Evolutionary conservation across 2,113 vertebrate species (phyloP), one percentile per base, ranked within the genome.

Genomic region (Chamaea fasciata): DNA sequence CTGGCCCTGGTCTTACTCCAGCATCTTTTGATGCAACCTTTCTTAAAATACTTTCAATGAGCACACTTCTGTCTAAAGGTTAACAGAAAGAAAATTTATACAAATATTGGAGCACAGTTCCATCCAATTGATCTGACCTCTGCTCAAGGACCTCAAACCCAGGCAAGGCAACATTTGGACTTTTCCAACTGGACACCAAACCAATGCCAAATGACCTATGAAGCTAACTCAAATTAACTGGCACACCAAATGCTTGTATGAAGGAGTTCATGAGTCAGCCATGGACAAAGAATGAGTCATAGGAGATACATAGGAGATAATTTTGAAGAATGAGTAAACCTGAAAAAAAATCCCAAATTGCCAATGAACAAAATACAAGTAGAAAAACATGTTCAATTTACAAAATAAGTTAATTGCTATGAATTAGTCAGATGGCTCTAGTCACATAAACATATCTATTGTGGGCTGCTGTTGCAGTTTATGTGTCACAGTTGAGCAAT

Each of bases 391-490:
- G 37, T 92, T 81, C 83, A 86, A 93, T 92, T 90, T 92, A 93
- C 79, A 85, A 94, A 96, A 91, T 76, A 85, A 95, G 80, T 90
- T 94, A 80, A 92, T 91, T 92, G 79, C 47, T 90, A 71, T 44
- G 60, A 92, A 96, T 95, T 90, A 96, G 92, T 96, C 92, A 91
- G 87, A 95, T 56, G n/a, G 85, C 65, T 96, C 41, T 64, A 94
- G 83, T 62, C 88, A 81, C 71, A 96, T 64, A 91, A 94, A 83
- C 68, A 44, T 77, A 81, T 30, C 79, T 60, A 56, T 39, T 62
- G 88, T 90, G 82, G 90, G 84, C 56, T 91, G 71, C 39, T 81
- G 27, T 65, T 93, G 64, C 56, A 88, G 79, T 64, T 87, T 92
- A 15, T 73, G 41, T 95, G 95, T 67, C 90, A 94, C 87, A 75